A percentile compares a stretch with the other conserved stretches of the same genome.
phyloP scores from a whole-genome alignment of 2,888 invertebrate species.

The Sphaeridia pumilis region DNA sequence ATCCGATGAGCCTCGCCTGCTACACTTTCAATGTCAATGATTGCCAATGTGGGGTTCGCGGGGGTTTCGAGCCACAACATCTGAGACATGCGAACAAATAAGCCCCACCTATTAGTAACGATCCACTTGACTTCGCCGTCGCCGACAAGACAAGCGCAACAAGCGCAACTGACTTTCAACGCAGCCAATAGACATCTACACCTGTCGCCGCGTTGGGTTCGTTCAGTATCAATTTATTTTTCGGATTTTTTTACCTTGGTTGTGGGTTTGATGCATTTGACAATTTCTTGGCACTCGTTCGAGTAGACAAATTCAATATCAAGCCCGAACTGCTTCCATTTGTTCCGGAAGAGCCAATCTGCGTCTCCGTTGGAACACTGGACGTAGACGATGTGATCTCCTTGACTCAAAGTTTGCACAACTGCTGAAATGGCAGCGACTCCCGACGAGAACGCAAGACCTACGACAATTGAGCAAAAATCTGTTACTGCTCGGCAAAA shows the following conservation, averaged over 20 bases:
- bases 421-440: constrained; percentile 44
- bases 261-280: constrained; percentile 42
- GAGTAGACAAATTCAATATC: constrained; percentile 43
- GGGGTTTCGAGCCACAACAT: constrained; percentile 52
- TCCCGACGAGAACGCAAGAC: constrained; percentile 45
- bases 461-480: constrained; percentile 9
- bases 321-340: constrained; percentile 33
- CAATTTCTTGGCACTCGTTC: constrained; percentile 41
- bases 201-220: no score
- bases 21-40: constrained; percentile 46
- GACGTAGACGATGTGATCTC: constrained; percentile 48
- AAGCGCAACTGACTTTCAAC: no score
- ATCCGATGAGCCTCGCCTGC: constrained; percentile 39
- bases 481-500: background rate
- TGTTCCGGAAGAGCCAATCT: constrained; percentile 38
- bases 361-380: constrained; percentile 51
- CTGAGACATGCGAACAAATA: constrained; percentile 16
- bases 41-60: constrained; percentile 49
- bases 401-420: constrained; percentile 43
- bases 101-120: no score
- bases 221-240: background rate
- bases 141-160: no score
- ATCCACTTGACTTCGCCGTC: no score
- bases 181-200: no score
- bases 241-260: constrained; percentile 42